phyloP scores from a whole-genome alignment of 2,113 vertebrate genomes.

The Calidris pugnax region DNA sequence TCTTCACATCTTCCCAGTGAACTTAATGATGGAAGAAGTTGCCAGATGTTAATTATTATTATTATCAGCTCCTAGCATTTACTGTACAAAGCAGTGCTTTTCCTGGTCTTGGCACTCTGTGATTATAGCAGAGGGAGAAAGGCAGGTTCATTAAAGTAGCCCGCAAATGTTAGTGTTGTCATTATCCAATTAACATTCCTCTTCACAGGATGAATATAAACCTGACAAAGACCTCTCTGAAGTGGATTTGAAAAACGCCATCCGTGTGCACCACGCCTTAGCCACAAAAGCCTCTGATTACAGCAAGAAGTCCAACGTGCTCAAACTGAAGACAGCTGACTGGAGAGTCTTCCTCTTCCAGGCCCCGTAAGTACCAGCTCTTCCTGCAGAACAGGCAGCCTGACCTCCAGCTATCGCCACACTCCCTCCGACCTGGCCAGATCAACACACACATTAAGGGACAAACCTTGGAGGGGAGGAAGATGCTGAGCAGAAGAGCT shows the following conservation, averaged over 20 bases:
- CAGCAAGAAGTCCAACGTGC: slow-evolving; percentile 92
- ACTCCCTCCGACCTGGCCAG: background rate
- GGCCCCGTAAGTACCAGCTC: slow-evolving; percentile 85
- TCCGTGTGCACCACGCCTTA: slow-evolving; percentile 92
- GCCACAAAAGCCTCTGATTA: slow-evolving; percentile 94
- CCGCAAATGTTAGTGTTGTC: slow-evolving; percentile 1
- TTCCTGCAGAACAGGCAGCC: background rate
- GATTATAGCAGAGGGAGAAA: slow-evolving; percentile 12
- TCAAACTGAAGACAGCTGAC: slow-evolving; percentile 96
- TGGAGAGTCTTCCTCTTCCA: slow-evolving; percentile 98
- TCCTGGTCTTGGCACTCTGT: slow-evolving; percentile 4
- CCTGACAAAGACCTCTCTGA: slow-evolving; percentile 93
- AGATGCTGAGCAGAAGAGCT: background rate
- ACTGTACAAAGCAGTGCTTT: slow-evolving; percentile 27
- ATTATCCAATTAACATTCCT: slow-evolving; percentile 54
- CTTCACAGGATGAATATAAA: slow-evolving; percentile 91
- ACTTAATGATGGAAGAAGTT: slow-evolving; percentile 42
- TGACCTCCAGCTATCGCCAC: background rate
- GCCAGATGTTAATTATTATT: slow-evolving; percentile 67
- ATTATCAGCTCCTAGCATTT: slow-evolving; percentile 47
- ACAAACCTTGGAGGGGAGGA: background rate
- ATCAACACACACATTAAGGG: fast-evolving
- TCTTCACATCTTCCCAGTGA: slow-evolving; percentile 40
- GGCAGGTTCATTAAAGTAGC: slow-evolving; percentile 37
- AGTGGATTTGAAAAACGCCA: slow-evolving; percentile 94